Evolutionary conservation across 2,888 invertebrate genomes (phyloP), one percentile per base, ranked within the genome.

Genomic region (Cantharis rustica): DNA sequence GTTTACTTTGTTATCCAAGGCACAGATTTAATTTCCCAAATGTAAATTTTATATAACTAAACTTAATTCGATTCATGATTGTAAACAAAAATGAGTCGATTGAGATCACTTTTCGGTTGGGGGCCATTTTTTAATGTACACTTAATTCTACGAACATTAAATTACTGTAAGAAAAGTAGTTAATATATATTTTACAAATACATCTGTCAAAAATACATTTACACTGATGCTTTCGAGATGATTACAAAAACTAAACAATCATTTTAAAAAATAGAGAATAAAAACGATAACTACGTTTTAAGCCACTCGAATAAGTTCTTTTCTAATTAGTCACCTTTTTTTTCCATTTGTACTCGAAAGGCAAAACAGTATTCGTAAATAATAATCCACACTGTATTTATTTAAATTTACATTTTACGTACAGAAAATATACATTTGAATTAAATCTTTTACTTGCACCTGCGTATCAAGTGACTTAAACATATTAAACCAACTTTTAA

Each of bases 1-100:
- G 26, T 31, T 26, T 20, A 69, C 26, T 69, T 31, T 47, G 47
- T 69, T 69, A 84, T 84, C 84, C 84, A 87, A 87, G 87, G 87
- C 87, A 87, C 87, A 85, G 84, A 81, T 81, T 83, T 80, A 72
- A 47, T 77, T 75, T 68, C 68, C 27, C 68, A 76, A 71, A 68
- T 73, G 20, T 20, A 62, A 16, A 23, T 10, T 17, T 72, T 15
- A 11, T 61, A 68, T 69, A 78, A 78, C 78, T 76, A 78, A 76
- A 75, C 78, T 73, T 61, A 76, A 78, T 74, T 78, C 74, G 47
- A 47, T 47, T 47, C 47, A 47, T 47, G 47, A 47, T 47, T 47
- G 47, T 47, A 47, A 47, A 47, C 47, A 47, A 47, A 69, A 77
- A 68, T 68, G 74, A 68, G 61, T 69, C 68, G 63, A 61, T 73